Base-by-base conservation (phyloP, 2,888 invertebrate genomes). In the Crepidodera aurea region DNA sequence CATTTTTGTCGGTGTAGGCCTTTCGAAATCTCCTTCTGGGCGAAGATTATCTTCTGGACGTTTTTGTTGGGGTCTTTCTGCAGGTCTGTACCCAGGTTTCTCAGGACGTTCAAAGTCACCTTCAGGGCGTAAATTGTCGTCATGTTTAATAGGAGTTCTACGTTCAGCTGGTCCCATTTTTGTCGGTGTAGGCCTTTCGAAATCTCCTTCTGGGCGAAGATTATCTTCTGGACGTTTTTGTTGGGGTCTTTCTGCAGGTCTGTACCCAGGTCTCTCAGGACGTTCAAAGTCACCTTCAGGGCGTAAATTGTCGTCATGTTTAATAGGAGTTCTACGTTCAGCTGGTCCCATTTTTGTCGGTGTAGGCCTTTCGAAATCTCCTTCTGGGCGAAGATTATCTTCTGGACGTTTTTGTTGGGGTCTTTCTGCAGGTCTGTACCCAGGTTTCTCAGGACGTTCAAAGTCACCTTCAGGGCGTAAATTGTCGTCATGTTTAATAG, bases 1-100 rank as follows among this genome's bases (percentile, higher is more conserved):
- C 1, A 78, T 81, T 60, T 77, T 75, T 8, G 77, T 79, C 58
- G 72, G 75, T 22, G 77, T 76, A 0, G 81, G 83, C 1, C 77
- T 64, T 67, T 85, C 83, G 72, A 86, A 86, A 0, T 84, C 83
- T 4, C 86, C 86, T 78, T 86, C 85, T 0, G 84, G 84, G 59
- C 77, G 77, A 1, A 87, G 72, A 65, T 86, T 86, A 67, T 80
- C 78, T 58, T 83, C 82, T 85, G 74, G 76, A 67, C 81, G 84
- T 19, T 82, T 81, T 77, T 8, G 80, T 16, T 75, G 72, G n/a
- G 81, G 82, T 7, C 83, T 77, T 60, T 88, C 70, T 2, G 68
- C 77, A 37, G 78, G 78, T 1, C 67, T 34, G 50, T 70, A 77
- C 51, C 66, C 65, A 6, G 74, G 66, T 15, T 79, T 78, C 12